Evolutionary conservation across 1,140 invertebrate species (phyloP).

Genomic region (Tetramorium alpestre): DNA sequence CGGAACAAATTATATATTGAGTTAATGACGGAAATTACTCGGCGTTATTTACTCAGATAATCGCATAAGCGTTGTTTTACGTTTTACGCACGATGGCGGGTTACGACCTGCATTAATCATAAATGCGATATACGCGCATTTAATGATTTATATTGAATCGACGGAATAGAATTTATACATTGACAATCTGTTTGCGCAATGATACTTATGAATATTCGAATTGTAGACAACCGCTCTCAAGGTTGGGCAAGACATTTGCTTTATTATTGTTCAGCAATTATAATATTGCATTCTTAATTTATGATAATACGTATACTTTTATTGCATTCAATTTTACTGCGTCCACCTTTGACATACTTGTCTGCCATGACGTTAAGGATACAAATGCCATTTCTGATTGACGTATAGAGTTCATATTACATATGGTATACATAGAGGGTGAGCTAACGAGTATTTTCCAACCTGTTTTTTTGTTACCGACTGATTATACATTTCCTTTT

Average conservation of each 20-base stretch:
- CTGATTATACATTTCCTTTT: not conserved
- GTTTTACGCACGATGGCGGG: slow-evolving; percentile 64
- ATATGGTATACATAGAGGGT: not conserved
- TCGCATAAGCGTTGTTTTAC: slow-evolving; percentile 73
- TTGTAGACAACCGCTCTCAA: slow-evolving; percentile 20
- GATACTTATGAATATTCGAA: slow-evolving; percentile 38
- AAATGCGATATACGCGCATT: slow-evolving; percentile 70
- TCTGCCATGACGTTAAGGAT: not conserved
- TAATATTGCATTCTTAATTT: slow-evolving; percentile 4
- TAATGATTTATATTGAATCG: slow-evolving; percentile 78
- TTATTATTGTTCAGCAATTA: not conserved
- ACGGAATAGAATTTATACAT: slow-evolving; percentile 37
- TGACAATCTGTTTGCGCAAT: not conserved
- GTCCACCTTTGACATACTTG: not conserved
- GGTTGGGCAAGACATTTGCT: not conserved
- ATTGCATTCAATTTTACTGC: not conserved
- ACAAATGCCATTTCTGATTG: slow-evolving; percentile 2
- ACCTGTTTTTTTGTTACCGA: not conserved
- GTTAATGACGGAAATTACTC: slow-evolving; percentile 46
- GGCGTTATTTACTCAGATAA: slow-evolving; percentile 29
- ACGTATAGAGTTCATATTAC: not conserved
- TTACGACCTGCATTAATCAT: slow-evolving; percentile 76
- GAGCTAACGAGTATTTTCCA: not conserved
- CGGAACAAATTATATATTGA: not conserved
- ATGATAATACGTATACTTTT: slow-evolving; percentile 2